Evolutionary conservation across 2,113 vertebrate genomes (phyloP).

Genomic region (Laterallus jamaicensis): DNA sequence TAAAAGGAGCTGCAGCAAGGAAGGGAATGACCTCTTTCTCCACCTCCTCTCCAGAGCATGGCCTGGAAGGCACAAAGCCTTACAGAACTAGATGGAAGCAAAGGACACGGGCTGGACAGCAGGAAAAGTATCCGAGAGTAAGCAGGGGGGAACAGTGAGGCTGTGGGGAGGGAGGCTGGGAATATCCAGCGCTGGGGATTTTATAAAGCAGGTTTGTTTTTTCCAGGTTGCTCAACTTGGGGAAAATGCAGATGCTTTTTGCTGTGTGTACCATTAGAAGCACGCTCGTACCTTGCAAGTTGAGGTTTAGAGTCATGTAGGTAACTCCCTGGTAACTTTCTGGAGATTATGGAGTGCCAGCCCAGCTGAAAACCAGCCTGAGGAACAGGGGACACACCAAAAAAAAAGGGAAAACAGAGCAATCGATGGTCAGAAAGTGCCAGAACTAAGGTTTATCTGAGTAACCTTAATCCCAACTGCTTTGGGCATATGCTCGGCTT

Average conservation of each 20-base stretch:
- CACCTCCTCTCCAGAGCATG: background rate
- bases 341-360: background rate
- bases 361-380: background rate
- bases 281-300: background rate
- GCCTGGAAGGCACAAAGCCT: background rate
- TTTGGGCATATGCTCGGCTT: background rate
- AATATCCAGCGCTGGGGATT: background rate
- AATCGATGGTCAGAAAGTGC: background rate
- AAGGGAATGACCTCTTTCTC: background rate
- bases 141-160: background rate
- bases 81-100: background rate
- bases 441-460: background rate
- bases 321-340: background rate
- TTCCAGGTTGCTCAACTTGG: background rate
- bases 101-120: background rate
- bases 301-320: background rate
- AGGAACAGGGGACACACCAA: background rate
- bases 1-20: background rate
- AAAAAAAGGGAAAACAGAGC: background rate
- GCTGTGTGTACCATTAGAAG: background rate
- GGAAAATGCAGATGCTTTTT: background rate
- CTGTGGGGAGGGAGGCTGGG: background rate
- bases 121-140: background rate
- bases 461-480: background rate
- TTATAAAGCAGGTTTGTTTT: background rate